These are phyloP conservation scores for Anas platyrhynchos DNA, from an alignment of 2,113 vertebrate species.

Conservation along the genomic window DNA sequence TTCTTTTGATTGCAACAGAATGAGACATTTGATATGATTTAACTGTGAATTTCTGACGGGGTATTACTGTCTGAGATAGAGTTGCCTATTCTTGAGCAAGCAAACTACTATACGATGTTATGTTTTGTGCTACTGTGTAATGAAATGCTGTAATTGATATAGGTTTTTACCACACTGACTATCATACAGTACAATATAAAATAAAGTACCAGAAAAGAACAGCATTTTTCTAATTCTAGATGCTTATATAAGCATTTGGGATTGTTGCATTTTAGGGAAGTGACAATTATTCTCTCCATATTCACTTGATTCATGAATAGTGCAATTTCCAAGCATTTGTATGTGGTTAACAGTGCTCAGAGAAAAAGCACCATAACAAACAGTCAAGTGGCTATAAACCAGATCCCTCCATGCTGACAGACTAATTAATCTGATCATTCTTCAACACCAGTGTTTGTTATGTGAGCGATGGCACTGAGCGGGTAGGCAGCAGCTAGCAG, in stretches of 20 bases:
- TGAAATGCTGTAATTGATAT: slow-evolving; percentile 64
- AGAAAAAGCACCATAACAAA: slow-evolving; percentile 27
- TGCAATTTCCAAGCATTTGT: slow-evolving; percentile 49
- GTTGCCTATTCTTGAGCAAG: not conserved
- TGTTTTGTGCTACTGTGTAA: slow-evolving; percentile 50
- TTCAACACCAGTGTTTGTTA: not conserved
- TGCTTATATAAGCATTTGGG: slow-evolving; percentile 46
- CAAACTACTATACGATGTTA: not conserved
- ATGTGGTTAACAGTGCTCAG: slow-evolving; percentile 40
- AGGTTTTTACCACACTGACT: slow-evolving; percentile 39
- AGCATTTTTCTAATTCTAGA: slow-evolving; percentile 54
- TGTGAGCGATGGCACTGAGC: not conserved
- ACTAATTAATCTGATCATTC: slow-evolving; percentile 60
- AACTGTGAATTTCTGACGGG: not conserved
- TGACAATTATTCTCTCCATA: slow-evolving; percentile 52
- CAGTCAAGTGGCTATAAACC: slow-evolving; percentile 54
- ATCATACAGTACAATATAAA: slow-evolving; percentile 51
- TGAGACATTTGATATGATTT: slow-evolving; percentile 39
- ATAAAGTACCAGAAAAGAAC: slow-evolving; percentile 61
- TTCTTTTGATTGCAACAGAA: slow-evolving; percentile 3
- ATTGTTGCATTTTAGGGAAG: slow-evolving; percentile 49
- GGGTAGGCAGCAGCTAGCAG: not conserved
- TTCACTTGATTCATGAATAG: slow-evolving; percentile 59
- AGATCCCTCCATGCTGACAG: slow-evolving; percentile 50
- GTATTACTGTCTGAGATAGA: slow-evolving; percentile 21